Conservation (phyloP, 2,113 vertebrate species). For the Platichthys stellatus region DNA sequence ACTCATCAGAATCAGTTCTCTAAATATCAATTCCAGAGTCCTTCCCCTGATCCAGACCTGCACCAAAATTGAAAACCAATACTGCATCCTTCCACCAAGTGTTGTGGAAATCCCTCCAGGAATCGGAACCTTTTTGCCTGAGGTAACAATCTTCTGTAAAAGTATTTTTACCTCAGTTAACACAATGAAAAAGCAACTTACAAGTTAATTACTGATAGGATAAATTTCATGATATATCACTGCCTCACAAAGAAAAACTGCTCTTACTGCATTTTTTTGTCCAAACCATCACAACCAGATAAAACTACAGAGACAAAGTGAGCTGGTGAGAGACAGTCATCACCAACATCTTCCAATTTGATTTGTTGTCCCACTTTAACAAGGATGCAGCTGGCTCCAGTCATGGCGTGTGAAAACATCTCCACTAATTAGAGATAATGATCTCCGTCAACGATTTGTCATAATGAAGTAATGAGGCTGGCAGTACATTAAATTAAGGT, state of each 20-base stretch:
- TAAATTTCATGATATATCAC: background rate
- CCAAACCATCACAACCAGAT: background rate
- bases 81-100: too few relatives aligned
- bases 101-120: too few relatives aligned
- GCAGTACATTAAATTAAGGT: background rate
- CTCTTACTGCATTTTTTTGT: background rate
- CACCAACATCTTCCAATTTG: background rate
- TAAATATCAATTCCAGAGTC: too few relatives aligned
- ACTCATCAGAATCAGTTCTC: too few relatives aligned
- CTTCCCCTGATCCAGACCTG: too few relatives aligned
- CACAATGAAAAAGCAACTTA: too few relatives aligned
- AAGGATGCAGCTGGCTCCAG: background rate
- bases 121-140: too few relatives aligned
- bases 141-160: too few relatives aligned
- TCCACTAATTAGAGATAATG: background rate
- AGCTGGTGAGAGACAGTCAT: too few relatives aligned
- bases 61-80: too few relatives aligned
- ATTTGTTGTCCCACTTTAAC: background rate
- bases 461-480: background rate
- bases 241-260: too few relatives aligned
- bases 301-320: background rate
- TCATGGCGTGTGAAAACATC: background rate
- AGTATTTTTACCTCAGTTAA: too few relatives aligned
- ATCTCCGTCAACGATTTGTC: background rate
- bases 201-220: background rate